A percentile compares a stretch with the other conserved stretches of the same genome.
Conservation (phyloP, 2,888 invertebrate species). For the Gasteruption jaculator region DNA sequence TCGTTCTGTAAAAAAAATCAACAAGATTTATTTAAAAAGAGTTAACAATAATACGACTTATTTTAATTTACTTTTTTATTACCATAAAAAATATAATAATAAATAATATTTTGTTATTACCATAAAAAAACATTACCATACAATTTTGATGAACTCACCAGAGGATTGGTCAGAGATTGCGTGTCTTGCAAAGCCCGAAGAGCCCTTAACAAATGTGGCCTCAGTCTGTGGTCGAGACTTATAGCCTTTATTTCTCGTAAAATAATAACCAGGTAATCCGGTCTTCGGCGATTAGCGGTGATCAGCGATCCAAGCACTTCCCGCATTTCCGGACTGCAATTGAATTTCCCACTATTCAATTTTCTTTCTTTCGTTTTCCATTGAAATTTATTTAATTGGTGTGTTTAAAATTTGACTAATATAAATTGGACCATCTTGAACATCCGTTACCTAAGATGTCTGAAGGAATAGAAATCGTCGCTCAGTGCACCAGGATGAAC, state of each 20-base stretch:
- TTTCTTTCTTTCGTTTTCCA: constrained; percentile 38
- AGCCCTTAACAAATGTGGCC: constrained; percentile 35
- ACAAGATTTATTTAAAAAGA: constrained; percentile 4
- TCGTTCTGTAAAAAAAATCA: constrained; percentile 30
- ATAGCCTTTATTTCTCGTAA: constrained; percentile 38
- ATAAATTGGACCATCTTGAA: too few species aligned
- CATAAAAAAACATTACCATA: not conserved
- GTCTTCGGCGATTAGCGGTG: constrained; percentile 32
- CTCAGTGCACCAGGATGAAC: constrained; percentile 25
- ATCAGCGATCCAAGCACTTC: constrained; percentile 35
- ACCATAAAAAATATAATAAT: constrained; percentile 4
- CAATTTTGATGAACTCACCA: constrained; percentile 27
- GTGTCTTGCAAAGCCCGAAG: constrained; percentile 34
- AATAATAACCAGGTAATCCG: constrained; percentile 37
- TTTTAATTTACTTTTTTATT: constrained; percentile 4
- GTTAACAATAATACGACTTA: constrained; percentile 3
- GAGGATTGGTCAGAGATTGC: constrained; percentile 32
- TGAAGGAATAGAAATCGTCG: too few species aligned
- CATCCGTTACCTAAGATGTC: too few species aligned
- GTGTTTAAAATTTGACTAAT: too few species aligned
- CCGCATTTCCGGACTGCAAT: constrained; percentile 38
- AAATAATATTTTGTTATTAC: constrained; percentile 8
- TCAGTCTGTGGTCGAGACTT: constrained; percentile 38
- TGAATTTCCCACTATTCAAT: constrained; percentile 38
- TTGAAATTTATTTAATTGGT: too few species aligned